Evolutionary conservation across 2,797 vertebrate species (phyloP).

Genomic region (Nasua narica): DNA sequence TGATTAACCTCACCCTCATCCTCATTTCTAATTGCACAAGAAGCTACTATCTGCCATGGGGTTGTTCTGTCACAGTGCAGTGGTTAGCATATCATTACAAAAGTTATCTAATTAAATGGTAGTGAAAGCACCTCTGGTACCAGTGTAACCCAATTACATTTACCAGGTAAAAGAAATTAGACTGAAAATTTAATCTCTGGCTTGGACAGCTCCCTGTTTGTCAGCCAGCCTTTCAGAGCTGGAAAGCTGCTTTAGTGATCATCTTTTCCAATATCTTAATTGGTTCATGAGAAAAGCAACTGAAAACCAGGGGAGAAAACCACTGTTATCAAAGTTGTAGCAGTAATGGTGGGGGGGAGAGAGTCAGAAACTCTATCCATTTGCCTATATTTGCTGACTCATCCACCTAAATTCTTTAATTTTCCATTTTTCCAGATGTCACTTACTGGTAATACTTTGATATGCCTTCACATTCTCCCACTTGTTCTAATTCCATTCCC

Average conservation of each 20-base stretch:
- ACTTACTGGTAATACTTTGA: constrained; percentile 22
- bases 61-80: background rate
- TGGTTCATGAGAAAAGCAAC: background rate
- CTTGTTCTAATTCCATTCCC: background rate
- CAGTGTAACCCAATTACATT: constrained; percentile 56
- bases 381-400: background rate
- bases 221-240: constrained; percentile 27
- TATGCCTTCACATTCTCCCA: background rate
- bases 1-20: background rate
- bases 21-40: constrained; percentile 44
- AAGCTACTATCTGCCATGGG: background rate
- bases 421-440: background rate
- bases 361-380: background rate
- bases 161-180: constrained; percentile 53
- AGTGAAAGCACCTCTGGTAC: constrained; percentile 22
- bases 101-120: constrained; percentile 53
- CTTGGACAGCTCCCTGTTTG: background rate
- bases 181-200: constrained; percentile 9
- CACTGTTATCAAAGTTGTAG: background rate
- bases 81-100: background rate
- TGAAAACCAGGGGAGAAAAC: background rate
- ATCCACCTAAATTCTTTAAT: background rate
- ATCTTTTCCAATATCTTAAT: background rate
- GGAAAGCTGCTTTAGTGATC: background rate
- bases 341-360: background rate